Evolutionary conservation across 2,888 invertebrate species (phyloP), one percentile per base, ranked within the genome.

Genomic region (Pimpla rufipes): DNA sequence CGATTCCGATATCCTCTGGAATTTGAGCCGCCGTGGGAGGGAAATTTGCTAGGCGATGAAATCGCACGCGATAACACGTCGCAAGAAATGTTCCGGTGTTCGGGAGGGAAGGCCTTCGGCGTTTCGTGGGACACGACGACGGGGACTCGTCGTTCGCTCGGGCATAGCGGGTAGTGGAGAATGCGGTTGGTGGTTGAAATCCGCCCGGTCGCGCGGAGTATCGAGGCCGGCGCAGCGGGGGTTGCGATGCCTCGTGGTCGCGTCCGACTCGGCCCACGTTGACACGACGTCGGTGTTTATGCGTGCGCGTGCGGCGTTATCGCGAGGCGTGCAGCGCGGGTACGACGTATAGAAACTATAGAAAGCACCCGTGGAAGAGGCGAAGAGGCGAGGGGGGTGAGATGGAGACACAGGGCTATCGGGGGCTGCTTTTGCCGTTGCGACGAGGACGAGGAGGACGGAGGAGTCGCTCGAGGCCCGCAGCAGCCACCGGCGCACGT

Each of bases 401-500:
- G 52, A 67, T 59, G 37, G 66, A 52, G 68, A 73, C 79, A 77
- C 52, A 3, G 55, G 16, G 29, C 47, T 76, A 71, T 76, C 59
- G 57, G 79, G 79, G 45, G 64, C 29, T 66, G n/a, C 55, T 77
- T 59, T 37, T 67, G 75, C 47, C 68, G 75, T 55, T 68, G 68
- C 23, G 73, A 29, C 3, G 29, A 76, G 73, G 66, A 79, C 76
- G 79, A 83, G 84, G 79, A 79, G 84, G 77, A 85, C 71, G 80
- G 57, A 71, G 29, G 47, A 81, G 76, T 81, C 62, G 64, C 76
- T 85, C 83, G 87, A 85, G 86, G 87, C 84, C 85, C 88, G 85
- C 86, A 85, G 89, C 76, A 85, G 64, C n/a, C n/a, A n/a, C n/a
- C 29, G 29, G 29, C 29, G 88, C 89, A 88, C 88, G 90, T 89